Evolutionary conservation across 2,113 vertebrate species (phyloP).

Genomic region (Clarias macrocephalus): DNA sequence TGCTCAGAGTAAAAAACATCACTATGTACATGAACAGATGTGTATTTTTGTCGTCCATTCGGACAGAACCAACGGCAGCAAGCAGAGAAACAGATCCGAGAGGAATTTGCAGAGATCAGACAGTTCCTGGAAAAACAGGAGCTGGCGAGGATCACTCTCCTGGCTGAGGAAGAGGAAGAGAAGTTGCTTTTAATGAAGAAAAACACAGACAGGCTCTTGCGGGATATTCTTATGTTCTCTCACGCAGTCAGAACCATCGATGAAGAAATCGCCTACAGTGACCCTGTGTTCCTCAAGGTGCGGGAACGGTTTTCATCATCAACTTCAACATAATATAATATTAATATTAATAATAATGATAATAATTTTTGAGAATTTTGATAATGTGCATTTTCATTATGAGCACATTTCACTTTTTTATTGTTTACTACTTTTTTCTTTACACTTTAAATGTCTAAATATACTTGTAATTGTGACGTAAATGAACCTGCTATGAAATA

Average conservation of each 20-base stretch:
- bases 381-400: too few species aligned
- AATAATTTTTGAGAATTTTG: too few species aligned
- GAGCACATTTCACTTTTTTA: too few species aligned
- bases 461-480: neutral
- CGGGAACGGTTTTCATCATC: neutral
- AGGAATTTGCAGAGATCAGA: constrained; percentile 68
- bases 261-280: constrained; percentile 65
- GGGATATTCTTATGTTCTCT: constrained; percentile 70
- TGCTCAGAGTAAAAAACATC: neutral
- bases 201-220: constrained; percentile 67
- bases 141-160: constrained; percentile 54
- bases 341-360: too few species aligned
- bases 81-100: constrained; percentile 69
- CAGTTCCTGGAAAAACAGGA: constrained; percentile 70
- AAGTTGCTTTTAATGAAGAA: constrained; percentile 69
- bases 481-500: neutral
- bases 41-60: neutral
- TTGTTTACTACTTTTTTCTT: too few species aligned
- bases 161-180: constrained; percentile 67
- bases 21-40: too few species aligned
- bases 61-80: constrained; percentile 68
- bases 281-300: constrained; percentile 71
- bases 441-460: too few species aligned
- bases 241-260: constrained; percentile 71
- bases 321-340: neutral